Base-by-base conservation (phyloP, 2,888 invertebrate genomes). In the Drosophila fungiperda region DNA sequence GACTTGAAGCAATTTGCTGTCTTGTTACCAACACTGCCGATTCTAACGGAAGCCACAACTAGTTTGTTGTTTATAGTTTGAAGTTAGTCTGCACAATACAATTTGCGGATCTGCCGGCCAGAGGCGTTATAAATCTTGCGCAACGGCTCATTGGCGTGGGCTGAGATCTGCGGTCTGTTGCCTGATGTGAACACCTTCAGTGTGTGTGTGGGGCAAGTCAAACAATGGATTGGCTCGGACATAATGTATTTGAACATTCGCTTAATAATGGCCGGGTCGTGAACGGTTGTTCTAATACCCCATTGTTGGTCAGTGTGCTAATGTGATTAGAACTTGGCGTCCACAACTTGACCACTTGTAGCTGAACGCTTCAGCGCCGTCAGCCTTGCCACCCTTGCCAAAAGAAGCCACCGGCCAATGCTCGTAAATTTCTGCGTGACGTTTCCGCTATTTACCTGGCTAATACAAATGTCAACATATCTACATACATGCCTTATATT, bases 61-160 rank as follows among this genome's bases (percentile, higher is more conserved):
- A 69, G 63, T 57, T 65, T 57, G 42, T 58, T 59, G 53, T 58
- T 66, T 17, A 23, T 58, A 40, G 36, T 29, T 36, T n/a, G 23
- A 36, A 36, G 2, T 23, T 20, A 20, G 20, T 23, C 23, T 23
- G 45, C 45, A 36, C n/a, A 29, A 42, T 23, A 35, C 55, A 55
- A 45, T 48, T 60, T 59, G 55, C 58, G 65, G 70, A 70, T 71
- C 61, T 65, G 45, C 50, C 53, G 33, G 52, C 68, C 66, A 64
- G 66, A 87, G 89, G 89, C 84, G 87, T 77, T 82, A 86, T 86
- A 87, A 86, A 86, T 86, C 87, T 89, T 85, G 84, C 76, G 82
- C 82, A 89, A 89, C 74, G 89, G 62, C 87, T 84, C 89, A 85
- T 89, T 84, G 87, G 77, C 70, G 65, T 50, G 72, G 62, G 74